Base-by-base conservation (phyloP, 2,888 invertebrate genomes). In the Timema cristinae region DNA sequence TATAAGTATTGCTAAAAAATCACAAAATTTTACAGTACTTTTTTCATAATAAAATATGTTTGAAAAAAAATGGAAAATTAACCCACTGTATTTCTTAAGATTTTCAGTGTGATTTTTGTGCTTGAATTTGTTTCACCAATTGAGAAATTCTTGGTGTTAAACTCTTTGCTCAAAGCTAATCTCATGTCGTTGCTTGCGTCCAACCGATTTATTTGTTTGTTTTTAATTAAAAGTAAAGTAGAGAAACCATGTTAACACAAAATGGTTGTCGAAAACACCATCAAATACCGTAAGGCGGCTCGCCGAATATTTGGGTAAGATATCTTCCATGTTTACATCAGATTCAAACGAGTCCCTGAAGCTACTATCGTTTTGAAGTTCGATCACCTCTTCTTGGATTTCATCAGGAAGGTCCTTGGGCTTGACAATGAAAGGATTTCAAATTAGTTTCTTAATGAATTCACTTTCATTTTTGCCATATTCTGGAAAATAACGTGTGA, bases 311-410 rank as follows among this genome's bases (percentile, higher is more conserved):
- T n/a, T 59, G 59, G 59, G 59, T 59, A 59, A 59, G 59, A 59
- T 59, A 56, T 56, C 66, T 66, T 66, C 66, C 8, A 8, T 48
- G n/a, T 66, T 66, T 66, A 66, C 66, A 66, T 13, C 15, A 15
- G 66, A 66, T 32, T 66, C 66, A 9, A 66, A 66, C 10, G n/a
- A 32, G 47, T 50, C 47, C 66, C 50, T 32, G 15, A 66, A 66
- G 66, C n/a, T 59, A 59, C 9, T n/a, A 59, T 59, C 15, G 6
- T 59, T 59, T 59, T 13, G 59, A 59, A 59, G 9, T 66, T 66
- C 66, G 13, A n/a, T 66, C 15, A 66, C 66, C 66, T 66, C 66
- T 13, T 66, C 66, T 66, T 66, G 66, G 13, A 66, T 66, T 10
- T 66, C 13, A 66, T 66, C 66, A n/a, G 66, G 66, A 49, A 66